Conservation (phyloP, 2,113 vertebrate species). For the Vicugna pacos region DNA sequence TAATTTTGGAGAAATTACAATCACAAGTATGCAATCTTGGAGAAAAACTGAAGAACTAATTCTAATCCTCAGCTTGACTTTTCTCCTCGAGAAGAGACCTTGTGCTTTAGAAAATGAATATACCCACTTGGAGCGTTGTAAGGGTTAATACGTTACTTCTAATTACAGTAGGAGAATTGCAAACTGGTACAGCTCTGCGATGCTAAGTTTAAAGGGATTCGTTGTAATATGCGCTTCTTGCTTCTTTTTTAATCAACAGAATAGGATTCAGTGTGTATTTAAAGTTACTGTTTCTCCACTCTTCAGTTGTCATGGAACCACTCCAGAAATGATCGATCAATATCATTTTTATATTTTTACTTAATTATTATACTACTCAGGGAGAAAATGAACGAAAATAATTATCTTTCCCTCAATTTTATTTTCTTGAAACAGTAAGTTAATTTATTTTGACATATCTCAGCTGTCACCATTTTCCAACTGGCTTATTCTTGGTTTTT, state of each 20-base stretch:
- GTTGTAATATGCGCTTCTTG: background rate
- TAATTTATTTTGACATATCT: constrained; percentile 24
- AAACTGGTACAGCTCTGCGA: background rate
- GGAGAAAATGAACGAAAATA: constrained; percentile 51
- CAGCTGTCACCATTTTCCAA: background rate
- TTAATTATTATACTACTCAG: constrained; percentile 12
- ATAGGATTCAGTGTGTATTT: background rate
- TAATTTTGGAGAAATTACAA: background rate
- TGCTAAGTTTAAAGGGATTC: background rate
- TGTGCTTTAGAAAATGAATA: background rate
- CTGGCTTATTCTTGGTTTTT: background rate
- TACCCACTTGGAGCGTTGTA: background rate
- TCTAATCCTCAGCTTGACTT: background rate
- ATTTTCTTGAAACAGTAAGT: constrained; percentile 13
- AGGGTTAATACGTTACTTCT: background rate
- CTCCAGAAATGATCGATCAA: background rate
- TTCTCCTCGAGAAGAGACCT: background rate
- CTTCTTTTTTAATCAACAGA: background rate
- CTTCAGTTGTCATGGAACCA: background rate
- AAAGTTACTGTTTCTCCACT: background rate
- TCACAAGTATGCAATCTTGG: background rate
- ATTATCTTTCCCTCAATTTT: constrained; percentile 34
- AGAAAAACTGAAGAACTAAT: background rate
- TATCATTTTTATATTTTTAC: background rate
- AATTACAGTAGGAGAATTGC: background rate